These are phyloP conservation scores for Nipponia nippon DNA, from an alignment of 2,113 vertebrate species.

Conservation along the genomic window DNA sequence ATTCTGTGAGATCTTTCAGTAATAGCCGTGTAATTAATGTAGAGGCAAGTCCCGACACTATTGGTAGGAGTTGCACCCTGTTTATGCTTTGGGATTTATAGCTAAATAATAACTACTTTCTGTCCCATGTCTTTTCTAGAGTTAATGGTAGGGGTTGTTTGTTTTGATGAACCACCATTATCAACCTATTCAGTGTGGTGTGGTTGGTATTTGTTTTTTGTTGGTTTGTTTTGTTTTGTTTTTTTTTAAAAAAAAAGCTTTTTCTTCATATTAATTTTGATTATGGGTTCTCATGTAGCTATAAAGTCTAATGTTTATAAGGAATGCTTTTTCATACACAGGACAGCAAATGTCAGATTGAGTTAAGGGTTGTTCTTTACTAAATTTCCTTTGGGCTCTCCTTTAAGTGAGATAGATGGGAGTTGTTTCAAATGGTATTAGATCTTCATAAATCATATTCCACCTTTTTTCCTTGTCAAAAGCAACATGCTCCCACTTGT, in stretches of 20 bases:
- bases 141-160: not conserved
- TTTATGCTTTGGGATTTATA: not conserved
- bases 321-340: not conserved
- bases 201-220: too few species aligned
- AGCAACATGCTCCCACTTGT: not conserved
- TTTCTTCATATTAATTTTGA: not conserved
- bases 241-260: not conserved
- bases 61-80: not conserved
- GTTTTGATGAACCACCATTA: not conserved
- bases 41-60: not conserved
- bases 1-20: not conserved
- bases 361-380: not conserved
- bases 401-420: slow-evolving; percentile 40
- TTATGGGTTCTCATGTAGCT: not conserved
- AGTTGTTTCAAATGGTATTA: slow-evolving; percentile 6
- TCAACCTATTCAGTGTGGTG: not conserved
- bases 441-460: slow-evolving; percentile 40
- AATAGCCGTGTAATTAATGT: not conserved
- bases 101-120: not conserved
- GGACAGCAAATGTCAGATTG: slow-evolving; percentile 4
- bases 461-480: not conserved
- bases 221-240: too few species aligned
- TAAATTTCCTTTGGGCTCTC: slow-evolving; percentile 36
- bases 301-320: not conserved
- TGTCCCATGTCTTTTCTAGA: not conserved